Evolutionary conservation across 2,888 invertebrate genomes (phyloP), one percentile per base, ranked within the genome.

Genomic region (Alloscopus bannaensis): DNA sequence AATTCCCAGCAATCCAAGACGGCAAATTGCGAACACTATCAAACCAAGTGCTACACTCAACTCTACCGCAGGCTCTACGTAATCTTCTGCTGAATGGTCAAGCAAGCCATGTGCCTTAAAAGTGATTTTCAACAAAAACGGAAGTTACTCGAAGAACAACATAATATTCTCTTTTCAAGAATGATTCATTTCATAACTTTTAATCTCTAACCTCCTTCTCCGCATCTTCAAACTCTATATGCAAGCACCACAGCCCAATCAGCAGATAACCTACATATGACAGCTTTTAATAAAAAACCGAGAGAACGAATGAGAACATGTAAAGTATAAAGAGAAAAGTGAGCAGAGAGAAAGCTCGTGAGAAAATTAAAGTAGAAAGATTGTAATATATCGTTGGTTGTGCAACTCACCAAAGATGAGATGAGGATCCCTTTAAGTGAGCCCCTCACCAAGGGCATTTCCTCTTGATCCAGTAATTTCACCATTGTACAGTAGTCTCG

Each of bases 401-500:
- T 22, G 3, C 22, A 50, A 55, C 40, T 72, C 18, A 72, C 72
- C 64, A 72, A 42, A 6, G 52, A 62, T 0, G 55, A 24, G 0
- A 18, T 31, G 11, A 73, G 45, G 13, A 73, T 73, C 18, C 57
- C n/a, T n/a, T 65, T 64, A 13, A 73, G 45, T 11, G 73, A 47
- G 1, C 73, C 73, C 57, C 73, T 52, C 29, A n/a, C 45, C 1
- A 31, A 1, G 3, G 45, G 42, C 2, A 18, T 31, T 13, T 45
- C 57, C 36, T 65, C 73, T 42, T 42, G 42, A 1, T 65, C 73
- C 55, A 73, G 31, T 57, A 73, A 57, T 22, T 73, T 73, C n/a
- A 73, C 73, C 73, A 73, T 73, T 28, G 36, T 73, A n/a, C n/a
- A n/a, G 31, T n/a, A 45, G n/a, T n/a, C n/a, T n/a, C n/a, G n/a